These are phyloP conservation scores for Ptyas mucosa DNA, from an alignment of 2,113 vertebrate genomes.

Conservation along the genomic window DNA sequence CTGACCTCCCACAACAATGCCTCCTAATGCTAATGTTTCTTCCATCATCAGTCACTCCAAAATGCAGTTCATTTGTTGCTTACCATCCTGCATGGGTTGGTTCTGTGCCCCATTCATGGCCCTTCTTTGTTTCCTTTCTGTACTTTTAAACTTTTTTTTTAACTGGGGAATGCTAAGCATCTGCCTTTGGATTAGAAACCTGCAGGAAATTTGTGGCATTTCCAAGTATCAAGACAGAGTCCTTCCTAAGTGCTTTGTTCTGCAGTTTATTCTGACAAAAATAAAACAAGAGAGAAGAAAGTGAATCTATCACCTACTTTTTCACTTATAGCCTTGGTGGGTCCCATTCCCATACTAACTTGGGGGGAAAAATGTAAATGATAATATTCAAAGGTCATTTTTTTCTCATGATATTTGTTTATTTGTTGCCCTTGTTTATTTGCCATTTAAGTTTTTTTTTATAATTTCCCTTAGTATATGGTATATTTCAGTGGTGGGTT, in stretches of 20 bases:
- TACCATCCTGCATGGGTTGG: background rate
- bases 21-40: background rate
- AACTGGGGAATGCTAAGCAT: background rate
- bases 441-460: background rate
- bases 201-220: background rate
- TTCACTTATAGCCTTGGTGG: background rate
- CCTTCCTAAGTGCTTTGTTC: background rate
- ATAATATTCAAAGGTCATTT: background rate
- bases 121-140: background rate
- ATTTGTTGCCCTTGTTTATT: background rate
- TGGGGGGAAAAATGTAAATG: accelerated
- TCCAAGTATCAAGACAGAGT: background rate
- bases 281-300: background rate
- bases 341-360: background rate
- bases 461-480: background rate
- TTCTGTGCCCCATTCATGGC: background rate
- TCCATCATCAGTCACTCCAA: background rate
- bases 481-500: background rate
- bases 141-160: background rate
- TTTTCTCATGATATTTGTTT: background rate
- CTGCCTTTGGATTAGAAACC: background rate
- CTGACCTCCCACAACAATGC: background rate
- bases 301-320: background rate
- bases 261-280: background rate
- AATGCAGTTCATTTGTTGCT: background rate